Evolutionary conservation across 2,888 invertebrate genomes (phyloP).

Genomic region (Gonocerus acuteangulatus): DNA sequence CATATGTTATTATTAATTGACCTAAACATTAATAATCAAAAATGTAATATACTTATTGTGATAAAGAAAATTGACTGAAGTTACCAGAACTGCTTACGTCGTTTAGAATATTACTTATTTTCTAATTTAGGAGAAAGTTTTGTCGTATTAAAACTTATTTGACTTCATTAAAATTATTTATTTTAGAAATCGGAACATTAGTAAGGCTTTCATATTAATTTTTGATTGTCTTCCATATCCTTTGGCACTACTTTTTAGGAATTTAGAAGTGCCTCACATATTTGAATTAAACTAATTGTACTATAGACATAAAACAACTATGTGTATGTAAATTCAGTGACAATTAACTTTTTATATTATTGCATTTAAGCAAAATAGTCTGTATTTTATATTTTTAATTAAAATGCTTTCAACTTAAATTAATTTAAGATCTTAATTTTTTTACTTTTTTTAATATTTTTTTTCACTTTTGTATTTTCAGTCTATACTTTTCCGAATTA

Average conservation of each 20-base stretch:
- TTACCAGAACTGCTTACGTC: background rate
- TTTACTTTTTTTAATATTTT: no score
- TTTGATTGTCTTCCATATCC: conserved; percentile 11
- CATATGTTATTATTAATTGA: background rate
- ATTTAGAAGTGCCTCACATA: background rate
- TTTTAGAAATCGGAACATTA: background rate
- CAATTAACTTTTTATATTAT: no score
- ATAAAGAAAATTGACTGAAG: background rate
- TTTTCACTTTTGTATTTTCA: no score
- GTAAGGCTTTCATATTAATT: background rate
- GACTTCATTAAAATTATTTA: background rate
- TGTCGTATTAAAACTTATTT: background rate
- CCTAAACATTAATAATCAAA: background rate
- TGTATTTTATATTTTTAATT: no score
- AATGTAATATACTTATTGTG: background rate
- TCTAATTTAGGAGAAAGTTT: background rate
- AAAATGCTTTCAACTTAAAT: no score
- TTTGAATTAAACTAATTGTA: background rate
- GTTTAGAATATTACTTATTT: background rate
- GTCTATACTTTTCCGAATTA: no score
- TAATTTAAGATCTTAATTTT: no score
- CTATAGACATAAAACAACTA: no score
- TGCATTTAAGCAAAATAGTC: no score
- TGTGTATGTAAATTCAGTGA: no score
- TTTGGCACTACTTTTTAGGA: conserved; percentile 11